Base-by-base conservation (phyloP, 1,140 invertebrate genomes). In the Mesaphorura yosii region DNA sequence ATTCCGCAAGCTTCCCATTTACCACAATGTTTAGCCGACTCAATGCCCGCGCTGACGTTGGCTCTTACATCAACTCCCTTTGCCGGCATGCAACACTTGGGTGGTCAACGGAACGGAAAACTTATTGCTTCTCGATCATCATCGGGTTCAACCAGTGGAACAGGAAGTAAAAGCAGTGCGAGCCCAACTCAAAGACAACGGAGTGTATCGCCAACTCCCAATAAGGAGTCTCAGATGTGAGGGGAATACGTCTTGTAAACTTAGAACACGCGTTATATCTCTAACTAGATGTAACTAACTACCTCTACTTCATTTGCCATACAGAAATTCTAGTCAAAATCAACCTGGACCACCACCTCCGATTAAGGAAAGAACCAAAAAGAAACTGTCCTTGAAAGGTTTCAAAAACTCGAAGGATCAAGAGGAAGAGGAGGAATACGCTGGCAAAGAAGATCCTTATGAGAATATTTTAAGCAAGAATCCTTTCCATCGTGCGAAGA, bases 401-500 rank as follows among this genome's bases (percentile, higher is more conserved):
- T 34, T n/a, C 10, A 34, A 38, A 55, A 47, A 31, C 40, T 53
- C 15, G 56, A 62, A 49, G 57, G 14, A 17, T 34, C 54, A 29
- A 46, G 48, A 48, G 53, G 52, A 38, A 46, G 48, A 48, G 53
- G 50, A 48, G 4, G 47, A 58, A 29, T 45, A 53, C 19, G 28
- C 19, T 28, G 28, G 34, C 19, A 27, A 52, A 26, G 54, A 60
- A 31, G 53, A 55, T 34, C 28, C 53, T 37, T 40, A 46, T 41
- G 48, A 31, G 31, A 45, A 49, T 40, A 37, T 48, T n/a, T n/a
- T 3, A 67, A 48, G 66, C 38, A 64, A 65, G 55, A 67, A 68
- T 56, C 66, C 66, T 23, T 60, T 69, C 39, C 64, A 66, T 50
- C 57, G 63, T 47, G 69, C 70, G 7, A 71, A 71, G 56, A 69